These are phyloP conservation scores for Linurgus olivaceus DNA, from an alignment of 2,797 vertebrate genomes.

Conservation along the genomic window DNA sequence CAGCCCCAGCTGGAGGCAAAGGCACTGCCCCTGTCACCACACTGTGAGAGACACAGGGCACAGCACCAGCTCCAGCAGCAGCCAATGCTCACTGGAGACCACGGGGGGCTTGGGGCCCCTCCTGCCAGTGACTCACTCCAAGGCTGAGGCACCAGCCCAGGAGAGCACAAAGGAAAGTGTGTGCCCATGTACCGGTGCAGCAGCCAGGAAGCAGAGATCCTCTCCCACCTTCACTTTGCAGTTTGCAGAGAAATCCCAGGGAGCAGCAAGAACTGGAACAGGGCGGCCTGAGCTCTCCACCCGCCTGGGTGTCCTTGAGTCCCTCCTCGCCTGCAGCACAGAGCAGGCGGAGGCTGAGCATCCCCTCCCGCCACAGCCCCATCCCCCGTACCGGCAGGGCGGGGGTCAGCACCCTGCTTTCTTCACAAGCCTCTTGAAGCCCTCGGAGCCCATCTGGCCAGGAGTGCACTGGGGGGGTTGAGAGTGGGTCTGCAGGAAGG, in stretches of 20 bases:
- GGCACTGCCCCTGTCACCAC: background rate
- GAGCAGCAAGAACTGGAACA: slow-evolving; percentile 18
- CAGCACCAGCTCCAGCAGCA: background rate
- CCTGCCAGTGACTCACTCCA: fast-evolving
- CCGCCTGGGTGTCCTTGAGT: background rate
- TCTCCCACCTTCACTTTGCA: background rate
- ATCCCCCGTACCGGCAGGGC: background rate
- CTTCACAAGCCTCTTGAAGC: background rate
- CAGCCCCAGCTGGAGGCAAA: background rate
- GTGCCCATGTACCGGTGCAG: fast-evolving
- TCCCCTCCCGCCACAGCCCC: background rate
- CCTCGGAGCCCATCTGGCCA: background rate
- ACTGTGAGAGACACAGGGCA: background rate
- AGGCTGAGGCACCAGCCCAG: background rate
- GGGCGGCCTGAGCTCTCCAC: background rate
- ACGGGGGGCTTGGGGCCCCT: fast-evolving
- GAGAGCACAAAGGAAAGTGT: background rate
- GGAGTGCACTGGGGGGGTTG: fast-evolving
- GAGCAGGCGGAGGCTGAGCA: background rate
- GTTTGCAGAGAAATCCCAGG: background rate
- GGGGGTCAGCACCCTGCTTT: background rate
- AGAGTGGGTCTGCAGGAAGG: background rate
- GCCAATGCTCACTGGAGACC: background rate
- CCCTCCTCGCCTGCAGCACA: background rate
- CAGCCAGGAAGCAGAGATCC: background rate